Evolutionary conservation across 1,140 invertebrate genomes (phyloP), one percentile per base, ranked within the genome.

Genomic region (Brachionus rubens): DNA sequence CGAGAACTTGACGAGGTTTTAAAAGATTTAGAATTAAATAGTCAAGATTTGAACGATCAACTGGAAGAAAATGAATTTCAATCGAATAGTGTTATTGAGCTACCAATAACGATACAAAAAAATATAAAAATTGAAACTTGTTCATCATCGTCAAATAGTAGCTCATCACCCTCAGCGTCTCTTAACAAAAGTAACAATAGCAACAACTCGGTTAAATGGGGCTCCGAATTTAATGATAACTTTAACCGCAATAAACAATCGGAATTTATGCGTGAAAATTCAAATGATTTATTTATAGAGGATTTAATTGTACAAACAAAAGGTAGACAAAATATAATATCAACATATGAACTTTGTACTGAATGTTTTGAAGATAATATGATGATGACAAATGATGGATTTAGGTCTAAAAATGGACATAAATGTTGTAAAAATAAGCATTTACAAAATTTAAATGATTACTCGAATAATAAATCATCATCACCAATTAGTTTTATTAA

Each of bases 101-200:
- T 72, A 5, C 68, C 68, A 9, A 72, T 72, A 30, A 72, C 46
- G 7, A 72, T 72, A 10, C 68, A 72, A 54, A 48, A 54, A 48
- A 72, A 48, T 52, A 48, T 72, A 3, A 72, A 72, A 54, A 54
- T 72, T 30, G 68, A 72, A 28, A 21, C 68, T 24, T 50, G 46
- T 33, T 48, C 68, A 6, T 72, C 68, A 21, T 72, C 68, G 28
- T 50, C 68, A 19, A 54, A 72, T 9, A 72, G 68, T 33, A 50
- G 68, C 28, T 72, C 68, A 14, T 54, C 68, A 7, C 68, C 68
- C 6, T 72, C 68, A 30, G 33, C 46, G 2, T 72, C 68, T 2
- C 28, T 72, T 14, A 72, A 72, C 46, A 72, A 72, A 54, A 72
- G 68, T 21, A 54, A 33, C n/a, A 72, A 72, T 41, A 72, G 68